phyloP scores from a whole-genome alignment of 2,797 vertebrate genomes.

The Squalus acanthias region DNA sequence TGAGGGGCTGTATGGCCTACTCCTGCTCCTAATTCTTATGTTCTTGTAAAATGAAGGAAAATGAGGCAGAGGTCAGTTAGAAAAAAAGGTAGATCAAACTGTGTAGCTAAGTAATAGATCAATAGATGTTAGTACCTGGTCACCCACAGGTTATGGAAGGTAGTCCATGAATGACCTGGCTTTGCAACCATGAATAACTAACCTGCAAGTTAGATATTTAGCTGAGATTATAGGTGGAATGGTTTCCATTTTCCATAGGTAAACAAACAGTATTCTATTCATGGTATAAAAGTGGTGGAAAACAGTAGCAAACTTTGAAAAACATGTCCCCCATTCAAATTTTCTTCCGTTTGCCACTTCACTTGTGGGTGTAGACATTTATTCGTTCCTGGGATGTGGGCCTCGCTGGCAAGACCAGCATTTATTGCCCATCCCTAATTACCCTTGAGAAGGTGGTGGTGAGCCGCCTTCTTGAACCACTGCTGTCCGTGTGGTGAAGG shows the following conservation, averaged over 20 bases:
- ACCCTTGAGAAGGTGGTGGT: no score
- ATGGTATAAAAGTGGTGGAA: neutral
- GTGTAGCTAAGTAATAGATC: neutral
- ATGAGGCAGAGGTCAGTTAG: neutral
- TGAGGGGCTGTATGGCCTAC: no score
- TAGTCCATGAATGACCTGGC: neutral
- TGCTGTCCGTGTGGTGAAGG: no score
- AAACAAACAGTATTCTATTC: neutral
- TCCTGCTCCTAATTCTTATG: no score
- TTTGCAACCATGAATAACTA: neutral
- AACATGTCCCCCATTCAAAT: slow-evolving; percentile 37
- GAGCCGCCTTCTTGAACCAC: no score
- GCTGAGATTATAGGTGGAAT: neutral
- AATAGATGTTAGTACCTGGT: neutral
- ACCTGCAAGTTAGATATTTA: neutral
- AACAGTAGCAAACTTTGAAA: neutral
- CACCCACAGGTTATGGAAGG: neutral
- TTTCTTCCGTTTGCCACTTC: slow-evolving; percentile 43
- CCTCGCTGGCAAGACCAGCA: no score
- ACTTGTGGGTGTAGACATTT: neutral
- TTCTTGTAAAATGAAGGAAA: neutral
- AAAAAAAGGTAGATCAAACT: neutral
- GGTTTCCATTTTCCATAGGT: neutral
- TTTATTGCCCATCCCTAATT: no score
- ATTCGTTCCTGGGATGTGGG: no score